Base-by-base conservation (phyloP, 2,797 vertebrate species). In the Manis crassicaudata region DNA sequence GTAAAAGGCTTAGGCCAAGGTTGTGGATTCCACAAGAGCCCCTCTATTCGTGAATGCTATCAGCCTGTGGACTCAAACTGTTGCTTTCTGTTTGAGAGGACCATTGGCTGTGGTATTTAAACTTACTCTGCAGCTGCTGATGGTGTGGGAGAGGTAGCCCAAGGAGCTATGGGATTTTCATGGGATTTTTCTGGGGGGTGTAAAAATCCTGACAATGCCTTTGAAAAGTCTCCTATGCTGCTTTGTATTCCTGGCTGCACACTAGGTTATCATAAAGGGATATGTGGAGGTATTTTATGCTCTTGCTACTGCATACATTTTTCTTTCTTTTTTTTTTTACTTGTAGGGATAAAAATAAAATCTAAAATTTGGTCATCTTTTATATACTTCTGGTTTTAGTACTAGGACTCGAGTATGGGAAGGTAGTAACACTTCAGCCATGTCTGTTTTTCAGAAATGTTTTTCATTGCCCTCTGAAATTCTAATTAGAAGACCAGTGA, bases 151-250 rank as follows among this genome's bases (percentile, higher is more conserved):
- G 5, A 76, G n/a, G 20, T 68, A 16, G 40, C 62, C 56, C 77
- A 52, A 89, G 12, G 63, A 77, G 1, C 20, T 88, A 88, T 93
- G 17, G 50, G 7, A 27, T 29, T 46, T 46, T 5, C 7, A 37
- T 60, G 12, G 16, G 16, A 52, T 70, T 76, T 95, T 88, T 93
- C 60, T 70, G 25, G n/a, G n/a, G 4, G 7, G 27, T 50, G 68
- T 65, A n/a, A 32, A 76, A 77, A 7, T 52, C 3, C 58, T 5
- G 0, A 40, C 0, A 4, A 80, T 20, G 29, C 2, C 29, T 93
- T 81, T 58, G n/a, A 89, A 81, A 73, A 92, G 14, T 68, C 93
- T 67, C n/a, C 56, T 89, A n/a, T 91, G 11, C 4, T 94, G n/a
- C 16, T 89, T 94, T 93, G 20, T 87, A n/a, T 81, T 91, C 6